Evolutionary conservation across 2,113 vertebrate genomes (phyloP).

Genomic region (Hystrix brachyura): DNA sequence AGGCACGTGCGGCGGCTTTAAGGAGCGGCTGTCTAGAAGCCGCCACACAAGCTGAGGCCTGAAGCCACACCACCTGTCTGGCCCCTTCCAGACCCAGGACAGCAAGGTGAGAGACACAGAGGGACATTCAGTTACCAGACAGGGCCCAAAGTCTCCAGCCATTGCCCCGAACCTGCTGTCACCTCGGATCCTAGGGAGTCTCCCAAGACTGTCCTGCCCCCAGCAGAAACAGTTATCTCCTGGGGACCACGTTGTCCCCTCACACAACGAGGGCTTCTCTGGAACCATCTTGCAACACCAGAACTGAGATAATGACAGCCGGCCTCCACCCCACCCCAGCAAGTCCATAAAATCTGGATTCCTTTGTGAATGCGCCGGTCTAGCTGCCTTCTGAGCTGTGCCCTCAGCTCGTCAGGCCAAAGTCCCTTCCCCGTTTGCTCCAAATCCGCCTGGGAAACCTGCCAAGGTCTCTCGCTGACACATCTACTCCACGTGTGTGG

Average conservation of each 20-base stretch:
- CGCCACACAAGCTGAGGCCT: background rate
- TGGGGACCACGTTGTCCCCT: background rate
- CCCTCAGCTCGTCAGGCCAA: background rate
- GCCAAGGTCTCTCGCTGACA: background rate
- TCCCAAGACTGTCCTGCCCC: background rate
- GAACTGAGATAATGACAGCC: background rate
- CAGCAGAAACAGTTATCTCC: background rate
- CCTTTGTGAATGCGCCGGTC: background rate
- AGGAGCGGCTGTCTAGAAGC: background rate
- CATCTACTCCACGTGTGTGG: background rate
- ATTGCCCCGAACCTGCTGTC: background rate
- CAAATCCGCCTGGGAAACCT: background rate
- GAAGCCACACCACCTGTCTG: background rate
- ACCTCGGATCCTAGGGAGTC: background rate
- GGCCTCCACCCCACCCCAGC: background rate
- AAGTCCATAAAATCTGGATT: background rate
- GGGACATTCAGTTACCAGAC: background rate
- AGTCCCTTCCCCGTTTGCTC: background rate
- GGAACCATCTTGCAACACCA: background rate
- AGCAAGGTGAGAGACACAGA: background rate
- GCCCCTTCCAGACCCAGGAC: background rate
- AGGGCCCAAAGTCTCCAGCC: background rate
- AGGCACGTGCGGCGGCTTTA: no score
- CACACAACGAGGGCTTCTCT: background rate
- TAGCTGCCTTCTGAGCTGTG: background rate